These are phyloP conservation scores for Tortricodes alternella DNA, from an alignment of 2,888 invertebrate species.

Conservation along the genomic window DNA sequence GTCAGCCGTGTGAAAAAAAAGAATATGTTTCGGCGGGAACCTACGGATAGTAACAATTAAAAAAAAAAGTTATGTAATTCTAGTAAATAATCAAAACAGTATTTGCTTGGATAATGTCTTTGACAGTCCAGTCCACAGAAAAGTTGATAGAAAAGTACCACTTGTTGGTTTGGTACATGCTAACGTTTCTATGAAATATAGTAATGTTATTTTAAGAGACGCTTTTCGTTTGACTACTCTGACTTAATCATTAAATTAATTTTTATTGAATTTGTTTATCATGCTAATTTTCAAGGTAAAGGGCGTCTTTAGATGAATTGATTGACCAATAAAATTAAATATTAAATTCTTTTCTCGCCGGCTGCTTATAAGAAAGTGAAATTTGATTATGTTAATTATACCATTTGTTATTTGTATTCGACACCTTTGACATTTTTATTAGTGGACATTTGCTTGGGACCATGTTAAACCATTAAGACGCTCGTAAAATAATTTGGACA, in stretches of 20 bases:
- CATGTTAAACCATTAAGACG: background rate
- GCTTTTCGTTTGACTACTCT: no score
- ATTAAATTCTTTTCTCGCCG: background rate
- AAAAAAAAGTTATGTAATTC: no score
- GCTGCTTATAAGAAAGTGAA: constrained; percentile 4
- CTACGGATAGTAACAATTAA: no score
- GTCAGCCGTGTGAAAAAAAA: constrained; percentile 45
- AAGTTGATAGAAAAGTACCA: no score
- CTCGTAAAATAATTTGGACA: background rate
- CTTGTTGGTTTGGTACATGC: no score
- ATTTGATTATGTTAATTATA: constrained; percentile 9
- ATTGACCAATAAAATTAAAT: background rate
- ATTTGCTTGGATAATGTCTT: no score
- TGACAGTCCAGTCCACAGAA: no score
- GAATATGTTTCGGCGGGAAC: background rate
- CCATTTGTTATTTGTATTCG: background rate
- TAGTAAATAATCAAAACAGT: no score
- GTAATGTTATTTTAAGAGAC: no score
- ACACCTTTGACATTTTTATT: constrained; percentile 7
- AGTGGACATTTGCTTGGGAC: background rate
- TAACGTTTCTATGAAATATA: no score
- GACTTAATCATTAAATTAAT: no score
- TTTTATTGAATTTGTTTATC: constrained; percentile 14
- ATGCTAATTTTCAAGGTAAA: constrained; percentile 21
- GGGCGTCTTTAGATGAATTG: constrained; percentile 18